phyloP scores from a whole-genome alignment of 2,888 invertebrate genomes.

The Acanthopleura granulata region DNA sequence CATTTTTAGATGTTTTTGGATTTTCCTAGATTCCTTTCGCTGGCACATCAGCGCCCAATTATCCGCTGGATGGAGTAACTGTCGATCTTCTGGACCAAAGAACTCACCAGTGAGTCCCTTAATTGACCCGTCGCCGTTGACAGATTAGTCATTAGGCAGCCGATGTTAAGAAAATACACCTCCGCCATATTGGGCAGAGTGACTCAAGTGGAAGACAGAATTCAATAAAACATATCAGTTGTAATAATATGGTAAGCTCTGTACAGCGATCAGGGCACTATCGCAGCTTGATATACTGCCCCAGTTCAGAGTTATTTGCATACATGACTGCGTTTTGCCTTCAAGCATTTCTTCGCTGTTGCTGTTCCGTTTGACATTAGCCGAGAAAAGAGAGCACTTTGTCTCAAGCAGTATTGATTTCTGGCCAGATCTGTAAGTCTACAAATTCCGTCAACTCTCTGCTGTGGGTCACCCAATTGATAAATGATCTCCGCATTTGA shows the following conservation, averaged over 20 bases:
- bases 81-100: not conserved
- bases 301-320: not conserved
- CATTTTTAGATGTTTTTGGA: no score
- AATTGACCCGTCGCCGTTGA: conserved; percentile 13
- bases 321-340: not conserved
- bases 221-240: not conserved
- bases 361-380: not conserved
- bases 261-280: not conserved
- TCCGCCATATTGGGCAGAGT: not conserved
- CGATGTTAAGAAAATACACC: conserved; percentile 13
- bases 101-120: not conserved
- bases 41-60: not conserved
- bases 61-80: not conserved
- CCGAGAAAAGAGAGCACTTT: not conserved
- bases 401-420: not conserved
- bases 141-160: conserved; percentile 9
- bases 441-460: not conserved
- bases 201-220: not conserved
- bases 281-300: not conserved
- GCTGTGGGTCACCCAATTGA: not conserved
- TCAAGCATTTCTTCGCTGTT: not conserved
- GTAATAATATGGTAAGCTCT: not conserved
- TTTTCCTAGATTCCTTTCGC: no score
- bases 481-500: conserved; percentile 2
- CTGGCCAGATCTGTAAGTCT: not conserved